A percentile compares a stretch with the other conserved stretches of the same genome.
These are phyloP conservation scores for Phyllotreta cruciferae DNA, from an alignment of 2,888 invertebrate species.

Conservation along the genomic window DNA sequence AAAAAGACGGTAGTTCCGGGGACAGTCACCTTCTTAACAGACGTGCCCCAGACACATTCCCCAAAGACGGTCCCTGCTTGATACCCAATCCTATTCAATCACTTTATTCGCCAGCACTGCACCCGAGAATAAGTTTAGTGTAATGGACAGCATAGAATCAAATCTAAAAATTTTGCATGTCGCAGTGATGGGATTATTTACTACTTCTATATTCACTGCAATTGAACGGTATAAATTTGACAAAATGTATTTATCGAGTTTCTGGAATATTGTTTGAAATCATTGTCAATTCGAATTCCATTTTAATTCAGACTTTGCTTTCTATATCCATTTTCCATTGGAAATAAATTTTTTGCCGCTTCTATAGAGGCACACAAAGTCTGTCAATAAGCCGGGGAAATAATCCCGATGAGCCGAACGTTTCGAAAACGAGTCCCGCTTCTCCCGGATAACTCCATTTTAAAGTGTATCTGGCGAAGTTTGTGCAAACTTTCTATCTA, in stretches of 20 bases:
- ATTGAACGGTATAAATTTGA: too few relatives aligned
- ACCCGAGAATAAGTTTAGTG: slow-evolving; percentile 7
- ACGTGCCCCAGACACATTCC: slow-evolving; percentile 52
- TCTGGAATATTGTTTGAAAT: too few relatives aligned
- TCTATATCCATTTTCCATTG: slow-evolving; percentile 2
- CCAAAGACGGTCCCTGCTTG: slow-evolving; percentile 44
- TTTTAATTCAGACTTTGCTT: neutral
- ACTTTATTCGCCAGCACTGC: slow-evolving; percentile 28
- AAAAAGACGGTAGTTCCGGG: slow-evolving; percentile 25
- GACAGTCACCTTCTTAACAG: slow-evolving; percentile 43
- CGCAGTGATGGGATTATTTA: too few relatives aligned
- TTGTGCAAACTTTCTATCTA: slow-evolving; percentile 24
- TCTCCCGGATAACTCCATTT: slow-evolving; percentile 15
- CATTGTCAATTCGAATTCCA: slow-evolving; percentile 3
- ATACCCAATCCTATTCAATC: slow-evolving; percentile 44
- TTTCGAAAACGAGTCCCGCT: slow-evolving; percentile 8
- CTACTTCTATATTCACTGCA: too few relatives aligned
- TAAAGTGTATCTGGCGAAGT: slow-evolving; percentile 16
- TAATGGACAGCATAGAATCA: neutral
- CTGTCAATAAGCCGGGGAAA: slow-evolving; percentile 11
- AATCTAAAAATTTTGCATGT: too few relatives aligned
- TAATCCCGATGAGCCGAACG: slow-evolving; percentile 4
- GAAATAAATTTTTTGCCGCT: slow-evolving; percentile 9
- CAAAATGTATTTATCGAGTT: too few relatives aligned
- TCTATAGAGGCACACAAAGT: slow-evolving; percentile 7